Conservation (phyloP, 2,888 invertebrate genomes). For the Eilema depressum region DNA sequence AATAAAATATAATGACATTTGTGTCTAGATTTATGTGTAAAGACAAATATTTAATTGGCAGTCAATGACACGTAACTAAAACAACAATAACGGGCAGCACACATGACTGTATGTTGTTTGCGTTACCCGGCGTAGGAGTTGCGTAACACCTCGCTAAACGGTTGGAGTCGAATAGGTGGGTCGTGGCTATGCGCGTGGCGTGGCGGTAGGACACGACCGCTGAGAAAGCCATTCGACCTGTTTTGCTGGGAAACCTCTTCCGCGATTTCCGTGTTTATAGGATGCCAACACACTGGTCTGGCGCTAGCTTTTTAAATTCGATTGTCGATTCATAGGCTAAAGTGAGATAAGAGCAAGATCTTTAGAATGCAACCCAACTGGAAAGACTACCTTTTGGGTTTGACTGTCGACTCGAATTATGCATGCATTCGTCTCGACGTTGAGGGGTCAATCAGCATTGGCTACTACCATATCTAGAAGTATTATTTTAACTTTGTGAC, state of each 20-base stretch:
- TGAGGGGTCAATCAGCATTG: too few relatives aligned
- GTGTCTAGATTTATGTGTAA: too few relatives aligned
- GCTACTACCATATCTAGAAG: too few relatives aligned
- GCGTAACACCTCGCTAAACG: constrained; percentile 60
- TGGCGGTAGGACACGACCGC: constrained; percentile 51
- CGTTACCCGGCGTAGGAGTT: constrained; percentile 51
- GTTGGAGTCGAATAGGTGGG: constrained; percentile 58
- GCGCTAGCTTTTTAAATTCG: neutral
- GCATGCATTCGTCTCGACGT: too few relatives aligned
- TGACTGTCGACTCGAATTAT: too few relatives aligned
- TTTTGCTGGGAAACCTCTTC: constrained; percentile 64
- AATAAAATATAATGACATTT: too few relatives aligned
- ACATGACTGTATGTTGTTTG: constrained; percentile 48
- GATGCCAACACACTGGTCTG: constrained; percentile 33
- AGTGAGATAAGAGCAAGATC: neutral
- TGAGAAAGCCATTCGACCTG: constrained; percentile 71
- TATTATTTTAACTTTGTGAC: too few relatives aligned
- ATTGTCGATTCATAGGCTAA: neutral
- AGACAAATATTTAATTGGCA: constrained; percentile 10
- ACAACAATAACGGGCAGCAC: constrained; percentile 18
- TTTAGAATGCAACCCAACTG: neutral
- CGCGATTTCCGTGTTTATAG: constrained; percentile 53
- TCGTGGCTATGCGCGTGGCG: too few relatives aligned
- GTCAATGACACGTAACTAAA: constrained; percentile 25
- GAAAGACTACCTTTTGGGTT: too few relatives aligned